Base-by-base conservation (phyloP, 2,797 vertebrate genomes). In the Neomorphus geoffroyi region DNA sequence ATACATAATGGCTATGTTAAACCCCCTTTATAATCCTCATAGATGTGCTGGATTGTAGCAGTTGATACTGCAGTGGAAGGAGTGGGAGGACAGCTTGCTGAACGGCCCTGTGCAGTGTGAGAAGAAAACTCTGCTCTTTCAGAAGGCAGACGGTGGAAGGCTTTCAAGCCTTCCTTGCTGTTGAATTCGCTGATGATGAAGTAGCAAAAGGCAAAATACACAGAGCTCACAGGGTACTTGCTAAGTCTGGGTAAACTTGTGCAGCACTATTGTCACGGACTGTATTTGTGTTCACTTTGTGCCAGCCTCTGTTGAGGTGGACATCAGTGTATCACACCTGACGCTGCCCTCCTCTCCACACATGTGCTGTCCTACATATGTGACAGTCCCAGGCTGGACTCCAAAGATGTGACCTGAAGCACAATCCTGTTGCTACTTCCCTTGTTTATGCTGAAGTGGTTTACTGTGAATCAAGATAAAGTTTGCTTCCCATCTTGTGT, bases 11-110 rank as follows among this genome's bases (percentile, higher is more conserved):
- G 69, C 67, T 94, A 71, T 91, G 84, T 95, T 92, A 90, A 95
- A 96, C 82, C 67, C 62, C 37, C 58, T 96, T 96, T 90, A 90
- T 95, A 97, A 97, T 97, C 95, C 94, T 87, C 35, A 77, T 92
- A 67, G 94, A 84, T 67, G 71, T 86, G 65, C 90, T 90, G 77
- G 92, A 92, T 87, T 0, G 4, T 78, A 84, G 56, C 92, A 93
- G 90, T 96, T 90, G 84, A 88, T 91, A 84, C 71, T 78, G n/a
- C 48, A 70, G 53, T 58, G 65, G 66, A 77, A 87, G 92, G 70
- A 79, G 62, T 75, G 73, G 88, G 89, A 92, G 84, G 61, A 67
- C 50, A 80, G 28, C 62, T 85, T 94, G 75, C 61, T 80, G 74
- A 92, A 53, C 26, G 48, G 24, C 61, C 45, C 30, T 1, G 1